These are phyloP conservation scores for Rhaphigaster nebulosa DNA, from an alignment of 2,888 invertebrate species.

Conservation along the genomic window DNA sequence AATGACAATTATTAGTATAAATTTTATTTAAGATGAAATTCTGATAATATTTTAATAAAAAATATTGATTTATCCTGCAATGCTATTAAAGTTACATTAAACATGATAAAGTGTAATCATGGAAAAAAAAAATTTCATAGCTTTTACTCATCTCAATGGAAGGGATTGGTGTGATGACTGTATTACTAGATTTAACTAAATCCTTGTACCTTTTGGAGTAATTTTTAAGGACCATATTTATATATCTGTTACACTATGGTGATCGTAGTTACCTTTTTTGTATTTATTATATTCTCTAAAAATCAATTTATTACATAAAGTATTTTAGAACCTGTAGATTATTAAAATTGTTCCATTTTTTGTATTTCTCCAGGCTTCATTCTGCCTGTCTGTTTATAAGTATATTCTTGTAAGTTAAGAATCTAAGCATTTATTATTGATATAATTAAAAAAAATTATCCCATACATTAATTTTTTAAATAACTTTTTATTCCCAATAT, in stretches of 20 bases:
- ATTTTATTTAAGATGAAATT: background rate
- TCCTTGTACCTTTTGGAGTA: conserved; percentile 32
- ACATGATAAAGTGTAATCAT: background rate
- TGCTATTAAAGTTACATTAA: background rate
- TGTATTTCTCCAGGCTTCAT: background rate
- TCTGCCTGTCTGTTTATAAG: background rate
- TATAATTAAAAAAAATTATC: background rate
- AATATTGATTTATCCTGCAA: background rate
- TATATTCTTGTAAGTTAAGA: conserved; percentile 10
- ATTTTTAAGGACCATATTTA: conserved; percentile 54
- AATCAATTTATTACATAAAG: background rate
- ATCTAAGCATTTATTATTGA: conserved; percentile 31
- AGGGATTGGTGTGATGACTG: background rate
- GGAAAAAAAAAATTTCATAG: background rate
- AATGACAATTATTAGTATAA: background rate
- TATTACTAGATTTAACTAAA: background rate
- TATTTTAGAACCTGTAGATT: conserved; percentile 6
- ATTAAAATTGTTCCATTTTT: background rate
- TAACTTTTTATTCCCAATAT: background rate
- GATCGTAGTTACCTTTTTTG: conserved; percentile 27
- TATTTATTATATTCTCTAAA: conserved; percentile 38
- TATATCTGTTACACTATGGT: background rate
- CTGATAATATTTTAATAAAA: background rate
- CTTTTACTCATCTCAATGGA: background rate
- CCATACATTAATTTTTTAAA: too few relatives aligned